These are phyloP conservation scores for Labeo rohita DNA, from an alignment of 2,113 vertebrate genomes.

Conservation along the genomic window DNA sequence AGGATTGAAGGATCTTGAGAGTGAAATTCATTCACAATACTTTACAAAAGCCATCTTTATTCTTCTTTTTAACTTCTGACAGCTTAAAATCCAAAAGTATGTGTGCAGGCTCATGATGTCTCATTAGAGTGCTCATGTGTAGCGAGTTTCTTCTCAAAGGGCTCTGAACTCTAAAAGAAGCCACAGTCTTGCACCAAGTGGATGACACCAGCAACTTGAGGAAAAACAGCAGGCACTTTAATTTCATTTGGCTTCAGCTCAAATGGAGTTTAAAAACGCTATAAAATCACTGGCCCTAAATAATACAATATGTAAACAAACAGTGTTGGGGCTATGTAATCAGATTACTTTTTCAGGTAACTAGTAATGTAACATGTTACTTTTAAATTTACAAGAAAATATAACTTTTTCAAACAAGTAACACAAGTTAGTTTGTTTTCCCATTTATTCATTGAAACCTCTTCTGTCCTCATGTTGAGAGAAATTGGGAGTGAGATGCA, in stretches of 20 bases:
- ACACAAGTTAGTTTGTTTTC: too few species aligned
- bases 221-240: slow-evolving; percentile 36
- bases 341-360: too few species aligned
- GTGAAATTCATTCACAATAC: background rate
- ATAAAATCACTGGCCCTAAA: background rate
- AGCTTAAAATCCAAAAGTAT: background rate
- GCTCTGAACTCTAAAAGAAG: slow-evolving; percentile 36
- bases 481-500: too few species aligned
- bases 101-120: background rate
- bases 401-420: too few species aligned
- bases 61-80: background rate
- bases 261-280: background rate
- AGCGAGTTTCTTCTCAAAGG: background rate
- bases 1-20: background rate
- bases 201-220: slow-evolving; percentile 37
- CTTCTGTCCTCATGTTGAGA: too few species aligned
- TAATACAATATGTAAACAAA: background rate
- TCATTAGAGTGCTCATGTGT: slow-evolving; percentile 10
- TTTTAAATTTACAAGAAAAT: too few species aligned
- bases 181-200: background rate
- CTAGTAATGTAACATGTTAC: too few species aligned
- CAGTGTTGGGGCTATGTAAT: too few species aligned
- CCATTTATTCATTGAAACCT: too few species aligned
- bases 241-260: slow-evolving; percentile 39
- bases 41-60: background rate